A percentile compares a stretch with the other conserved stretches of the same genome.
phyloP scores from a whole-genome alignment of 2,113 vertebrate genomes.

The Neofelis nebulosa region DNA sequence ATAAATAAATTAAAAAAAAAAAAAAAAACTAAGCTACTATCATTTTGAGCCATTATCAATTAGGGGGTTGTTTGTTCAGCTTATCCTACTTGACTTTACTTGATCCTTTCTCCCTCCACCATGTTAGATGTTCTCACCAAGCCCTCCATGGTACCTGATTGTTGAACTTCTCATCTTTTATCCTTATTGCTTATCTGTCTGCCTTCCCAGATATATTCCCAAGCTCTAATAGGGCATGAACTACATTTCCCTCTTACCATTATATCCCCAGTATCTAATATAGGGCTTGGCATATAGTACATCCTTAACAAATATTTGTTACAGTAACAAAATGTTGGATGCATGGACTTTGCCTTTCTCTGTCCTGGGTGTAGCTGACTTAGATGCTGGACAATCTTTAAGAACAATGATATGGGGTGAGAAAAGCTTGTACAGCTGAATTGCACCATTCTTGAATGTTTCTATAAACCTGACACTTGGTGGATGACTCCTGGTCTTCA shows the following conservation, averaged over 20 bases:
- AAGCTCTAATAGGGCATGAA: not conserved
- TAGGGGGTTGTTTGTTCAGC: not conserved
- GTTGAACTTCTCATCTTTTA: not conserved
- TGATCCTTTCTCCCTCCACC: not conserved
- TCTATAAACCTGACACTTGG: not conserved
- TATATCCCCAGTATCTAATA: not conserved
- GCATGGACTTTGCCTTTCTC: not conserved
- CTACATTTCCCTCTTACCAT: not conserved
- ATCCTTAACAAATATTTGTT: not conserved
- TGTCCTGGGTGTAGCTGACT: not conserved
- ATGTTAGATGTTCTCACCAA: not conserved
- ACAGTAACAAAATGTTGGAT: not conserved
- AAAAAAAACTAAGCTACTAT: not conserved
- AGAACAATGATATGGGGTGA: not conserved
- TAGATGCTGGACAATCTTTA: not conserved
- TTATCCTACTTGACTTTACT: not conserved
- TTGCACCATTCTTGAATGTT: not conserved
- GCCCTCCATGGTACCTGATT: not conserved
- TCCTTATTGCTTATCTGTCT: not conserved
- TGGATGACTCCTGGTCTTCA: not conserved
- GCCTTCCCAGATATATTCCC: not conserved
- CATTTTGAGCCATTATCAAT: not conserved
- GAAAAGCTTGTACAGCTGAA: not conserved
- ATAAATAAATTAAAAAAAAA: no score
- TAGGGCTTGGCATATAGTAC: not conserved